These are phyloP conservation scores for Sinella curviseta DNA, from an alignment of 1,140 invertebrate genomes.

Conservation along the genomic window DNA sequence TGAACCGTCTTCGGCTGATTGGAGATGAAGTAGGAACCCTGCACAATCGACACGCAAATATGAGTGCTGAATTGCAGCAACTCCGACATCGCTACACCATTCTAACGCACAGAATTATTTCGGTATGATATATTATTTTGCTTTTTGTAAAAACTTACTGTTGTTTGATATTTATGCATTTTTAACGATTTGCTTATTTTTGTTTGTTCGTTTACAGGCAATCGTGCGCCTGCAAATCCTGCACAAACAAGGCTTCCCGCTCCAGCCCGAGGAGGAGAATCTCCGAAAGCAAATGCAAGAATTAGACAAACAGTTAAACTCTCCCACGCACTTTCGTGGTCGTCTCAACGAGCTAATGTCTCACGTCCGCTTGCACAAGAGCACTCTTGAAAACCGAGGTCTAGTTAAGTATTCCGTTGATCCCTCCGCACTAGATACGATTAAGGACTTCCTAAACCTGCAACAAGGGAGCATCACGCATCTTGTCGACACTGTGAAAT, in stretches of 20 bases:
- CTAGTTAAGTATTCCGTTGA: constrained; percentile 37
- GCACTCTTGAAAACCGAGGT: constrained; percentile 15
- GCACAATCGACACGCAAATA: constrained; percentile 69
- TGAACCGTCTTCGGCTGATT: constrained; percentile 72
- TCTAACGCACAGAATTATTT: constrained; percentile 73
- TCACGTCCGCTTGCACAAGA: constrained; percentile 73
- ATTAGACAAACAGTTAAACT: constrained; percentile 79
- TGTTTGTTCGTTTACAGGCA: constrained; percentile 22
- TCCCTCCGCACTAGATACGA: constrained; percentile 25
- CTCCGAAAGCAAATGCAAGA: constrained; percentile 79
- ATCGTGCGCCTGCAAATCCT: not conserved
- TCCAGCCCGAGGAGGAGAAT: constrained; percentile 80
- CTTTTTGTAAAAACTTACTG: not conserved
- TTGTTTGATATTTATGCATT: constrained; percentile 17
- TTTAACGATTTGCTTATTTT: constrained; percentile 33
- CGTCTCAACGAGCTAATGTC: constrained; percentile 86
- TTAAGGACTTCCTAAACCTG: constrained; percentile 41
- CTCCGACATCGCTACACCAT: constrained; percentile 72
- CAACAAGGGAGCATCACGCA: constrained; percentile 46
- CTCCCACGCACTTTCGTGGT: constrained; percentile 89
- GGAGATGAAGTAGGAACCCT: constrained; percentile 73
- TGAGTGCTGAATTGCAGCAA: constrained; percentile 71
- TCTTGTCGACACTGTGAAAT: constrained; percentile 35
- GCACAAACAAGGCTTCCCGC: not conserved
- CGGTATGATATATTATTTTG: constrained; percentile 57